Evolutionary conservation across 2,797 vertebrate species (phyloP).

Genomic region (Peromyscus aztecus): DNA sequence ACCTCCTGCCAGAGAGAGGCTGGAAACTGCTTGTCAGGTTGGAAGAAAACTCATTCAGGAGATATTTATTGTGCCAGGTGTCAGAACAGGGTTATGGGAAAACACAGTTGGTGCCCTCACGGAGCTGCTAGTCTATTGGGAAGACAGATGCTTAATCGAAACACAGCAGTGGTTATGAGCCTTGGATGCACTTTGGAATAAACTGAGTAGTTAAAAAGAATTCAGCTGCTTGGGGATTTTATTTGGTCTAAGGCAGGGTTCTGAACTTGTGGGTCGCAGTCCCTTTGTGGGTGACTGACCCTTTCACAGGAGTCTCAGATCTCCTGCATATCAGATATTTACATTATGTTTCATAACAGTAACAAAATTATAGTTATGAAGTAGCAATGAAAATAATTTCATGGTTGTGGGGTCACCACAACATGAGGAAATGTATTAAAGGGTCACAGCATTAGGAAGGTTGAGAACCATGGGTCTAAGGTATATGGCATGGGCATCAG

Average conservation of each 20-base stretch:
- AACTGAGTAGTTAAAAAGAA: neutral
- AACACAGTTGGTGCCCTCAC: conserved; percentile 52
- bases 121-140: conserved; percentile 57
- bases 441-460: neutral
- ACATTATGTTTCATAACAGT: neutral
- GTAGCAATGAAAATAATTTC: neutral
- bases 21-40: conserved; percentile 47
- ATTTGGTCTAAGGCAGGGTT: neutral
- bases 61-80: conserved; percentile 42
- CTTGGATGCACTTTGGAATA: conserved; percentile 20
- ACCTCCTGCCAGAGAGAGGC: conserved; percentile 62
- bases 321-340: neutral
- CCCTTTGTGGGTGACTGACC: neutral
- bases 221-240: neutral
- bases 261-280: neutral
- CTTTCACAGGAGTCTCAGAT: neutral
- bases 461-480: neutral
- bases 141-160: conserved; percentile 45
- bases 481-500: neutral
- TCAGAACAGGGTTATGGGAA: conserved; percentile 3
- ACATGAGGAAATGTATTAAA: neutral
- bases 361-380: neutral
- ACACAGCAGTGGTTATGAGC: neutral
- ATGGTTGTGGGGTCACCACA: neutral
- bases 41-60: conserved; percentile 55